Evolutionary conservation across 2,797 vertebrate genomes (phyloP).

Genomic region (Anguilla pacifica): DNA sequence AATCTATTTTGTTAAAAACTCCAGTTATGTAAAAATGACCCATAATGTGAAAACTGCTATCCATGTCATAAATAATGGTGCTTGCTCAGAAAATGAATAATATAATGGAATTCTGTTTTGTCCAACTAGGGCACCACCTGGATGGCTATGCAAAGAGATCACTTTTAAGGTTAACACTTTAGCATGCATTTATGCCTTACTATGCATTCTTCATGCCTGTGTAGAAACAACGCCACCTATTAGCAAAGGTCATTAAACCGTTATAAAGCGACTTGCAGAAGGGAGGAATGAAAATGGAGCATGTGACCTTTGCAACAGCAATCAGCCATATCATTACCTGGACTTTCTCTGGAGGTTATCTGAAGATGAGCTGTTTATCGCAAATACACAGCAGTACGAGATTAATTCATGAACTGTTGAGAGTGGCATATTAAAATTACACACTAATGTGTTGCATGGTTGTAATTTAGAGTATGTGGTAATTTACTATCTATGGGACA

Average conservation of each 20-base stretch:
- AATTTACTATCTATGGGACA: background rate
- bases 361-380: conserved; percentile 37
- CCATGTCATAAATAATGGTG: background rate
- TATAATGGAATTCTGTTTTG: conserved; percentile 23
- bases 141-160: conserved; percentile 33
- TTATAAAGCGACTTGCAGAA: conserved; percentile 50
- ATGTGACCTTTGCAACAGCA: conserved; percentile 67
- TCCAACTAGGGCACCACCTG: conserved; percentile 20
- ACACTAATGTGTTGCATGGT: background rate
- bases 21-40: background rate
- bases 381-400: background rate
- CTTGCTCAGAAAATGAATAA: background rate
- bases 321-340: conserved; percentile 53
- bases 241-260: conserved; percentile 57
- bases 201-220: conserved; percentile 64
- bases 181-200: conserved; percentile 51
- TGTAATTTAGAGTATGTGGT: background rate
- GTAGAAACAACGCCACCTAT: conserved; percentile 45
- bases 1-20: background rate
- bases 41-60: background rate
- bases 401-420: background rate
- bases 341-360: conserved; percentile 41
- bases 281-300: conserved; percentile 31
- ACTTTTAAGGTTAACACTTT: conserved; percentile 52
- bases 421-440: background rate